phyloP scores from a whole-genome alignment of 2,113 vertebrate species.

The Bufo bufo region DNA sequence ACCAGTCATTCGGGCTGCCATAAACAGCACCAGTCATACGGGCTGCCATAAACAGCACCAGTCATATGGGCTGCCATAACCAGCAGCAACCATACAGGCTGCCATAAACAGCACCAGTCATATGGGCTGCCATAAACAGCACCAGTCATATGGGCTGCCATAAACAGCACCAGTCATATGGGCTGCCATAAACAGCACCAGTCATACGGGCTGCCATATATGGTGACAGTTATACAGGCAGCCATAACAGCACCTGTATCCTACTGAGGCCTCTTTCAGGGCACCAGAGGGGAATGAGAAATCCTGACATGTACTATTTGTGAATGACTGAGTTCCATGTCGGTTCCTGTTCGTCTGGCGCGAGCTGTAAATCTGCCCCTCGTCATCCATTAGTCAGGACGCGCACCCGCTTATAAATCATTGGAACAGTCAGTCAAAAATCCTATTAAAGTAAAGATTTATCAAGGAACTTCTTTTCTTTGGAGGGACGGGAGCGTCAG shows the following conservation, averaged over 20 bases:
- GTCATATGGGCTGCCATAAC: no score
- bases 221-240: no score
- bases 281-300: not conserved
- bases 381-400: not conserved
- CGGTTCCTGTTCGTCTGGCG: not conserved
- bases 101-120: no score
- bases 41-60: no score
- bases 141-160: no score
- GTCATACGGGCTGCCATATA: no score
- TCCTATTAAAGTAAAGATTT: slow-evolving; percentile 8
- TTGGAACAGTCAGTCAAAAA: slow-evolving; percentile 14
- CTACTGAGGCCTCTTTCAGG: not conserved
- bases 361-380: not conserved
- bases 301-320: not conserved
- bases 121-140: no score
- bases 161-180: no score
- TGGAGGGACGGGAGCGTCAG: not conserved
- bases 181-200: no score
- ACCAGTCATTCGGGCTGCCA: no score
- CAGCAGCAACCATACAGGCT: no score
- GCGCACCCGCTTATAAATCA: not conserved
- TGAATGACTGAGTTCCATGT: not conserved
- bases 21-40: no score
- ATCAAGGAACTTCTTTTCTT: slow-evolving; percentile 1
- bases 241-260: not conserved